Evolutionary conservation across 2,113 vertebrate species (phyloP), one percentile per base, ranked within the genome.

Genomic region (Athene noctua): DNA sequence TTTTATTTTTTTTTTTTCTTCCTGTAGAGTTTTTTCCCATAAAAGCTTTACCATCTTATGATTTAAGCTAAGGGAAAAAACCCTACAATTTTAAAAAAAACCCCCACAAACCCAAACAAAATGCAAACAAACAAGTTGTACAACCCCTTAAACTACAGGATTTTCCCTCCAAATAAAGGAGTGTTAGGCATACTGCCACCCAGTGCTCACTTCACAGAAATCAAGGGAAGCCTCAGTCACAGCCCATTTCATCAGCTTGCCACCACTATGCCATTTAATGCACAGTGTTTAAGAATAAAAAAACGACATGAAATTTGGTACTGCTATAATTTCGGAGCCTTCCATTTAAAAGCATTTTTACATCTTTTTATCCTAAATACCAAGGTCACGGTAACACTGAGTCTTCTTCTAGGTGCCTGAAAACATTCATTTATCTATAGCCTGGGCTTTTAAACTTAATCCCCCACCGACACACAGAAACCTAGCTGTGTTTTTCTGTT

Each of bases 151-250:
- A 87, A 77, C 16, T 40, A 36, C 12, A 4, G 2, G 40, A 44
- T 17, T 52, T 44, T 32, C 90, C 84, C 26, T 88, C 54, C 62
- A 38, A 66, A 29, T 17, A 40, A n/a, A 70, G 47, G 62, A 10
- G 0, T n/a, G 58, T n/a, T 65, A 46, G 51, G 70, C 80, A 89
- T 93, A 83, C 71, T 91, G 94, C 89, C 91, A 94, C 80, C 91
- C 94, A 96, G 89, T 70, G 93, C 94, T 95, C 80, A 25, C 70
- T 91, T n/a, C 84, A 70, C 3, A 57, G 36, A 91, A 88, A 73
- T 26, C 2, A 0, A 79, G 52, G 54, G 70, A 71, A 87, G 66
- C 58, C 73, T 92, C 23, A 88, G 80, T 9, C 63, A 14, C 77
- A 91, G 80, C 59, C 46, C 71, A 6, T 66, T 91, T 58, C 63